These are phyloP conservation scores for Mythimna albipuncta DNA, from an alignment of 2,888 invertebrate genomes.

Conservation along the genomic window DNA sequence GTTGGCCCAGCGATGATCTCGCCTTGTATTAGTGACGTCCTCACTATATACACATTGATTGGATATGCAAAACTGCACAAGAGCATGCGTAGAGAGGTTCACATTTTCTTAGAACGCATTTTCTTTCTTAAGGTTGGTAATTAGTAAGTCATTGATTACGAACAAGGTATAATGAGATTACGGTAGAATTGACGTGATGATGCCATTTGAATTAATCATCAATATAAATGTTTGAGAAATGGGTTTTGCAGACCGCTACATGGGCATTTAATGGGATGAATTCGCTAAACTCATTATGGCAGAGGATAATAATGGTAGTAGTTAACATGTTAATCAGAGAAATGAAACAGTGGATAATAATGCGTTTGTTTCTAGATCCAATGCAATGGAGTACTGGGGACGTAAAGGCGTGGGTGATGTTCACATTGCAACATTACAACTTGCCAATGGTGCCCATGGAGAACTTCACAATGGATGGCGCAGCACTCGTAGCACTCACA, in stretches of 20 bases:
- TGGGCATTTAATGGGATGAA: background rate
- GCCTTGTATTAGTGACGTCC: slow-evolving; percentile 65
- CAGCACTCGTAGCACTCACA: slow-evolving; percentile 93
- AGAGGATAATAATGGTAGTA: background rate
- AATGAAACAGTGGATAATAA: slow-evolving; percentile 26
- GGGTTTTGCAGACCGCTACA: background rate
- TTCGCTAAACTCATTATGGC: background rate
- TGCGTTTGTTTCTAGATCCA: slow-evolving; percentile 93
- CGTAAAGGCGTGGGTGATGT: slow-evolving; percentile 97
- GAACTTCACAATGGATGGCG: slow-evolving; percentile 95
- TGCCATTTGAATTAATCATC: slow-evolving; percentile 38
- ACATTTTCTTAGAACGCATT: slow-evolving; percentile 48
- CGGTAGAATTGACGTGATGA: slow-evolving; percentile 33
- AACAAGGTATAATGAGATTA: slow-evolving; percentile 50
- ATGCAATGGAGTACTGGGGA: slow-evolving; percentile 96
- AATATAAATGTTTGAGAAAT: slow-evolving; percentile 33
- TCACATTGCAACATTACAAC: slow-evolving; percentile 95
- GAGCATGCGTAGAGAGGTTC: slow-evolving; percentile 21
- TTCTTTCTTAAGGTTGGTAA: slow-evolving; percentile 32
- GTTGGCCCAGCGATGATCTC: slow-evolving; percentile 72
- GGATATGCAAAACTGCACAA: slow-evolving; percentile 53
- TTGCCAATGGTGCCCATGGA: slow-evolving; percentile 93
- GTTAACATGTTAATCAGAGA: background rate
- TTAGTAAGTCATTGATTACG: slow-evolving; percentile 50
- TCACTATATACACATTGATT: slow-evolving; percentile 52